phyloP scores from a whole-genome alignment of 2,797 vertebrate species.

The Babyrousa celebensis region DNA sequence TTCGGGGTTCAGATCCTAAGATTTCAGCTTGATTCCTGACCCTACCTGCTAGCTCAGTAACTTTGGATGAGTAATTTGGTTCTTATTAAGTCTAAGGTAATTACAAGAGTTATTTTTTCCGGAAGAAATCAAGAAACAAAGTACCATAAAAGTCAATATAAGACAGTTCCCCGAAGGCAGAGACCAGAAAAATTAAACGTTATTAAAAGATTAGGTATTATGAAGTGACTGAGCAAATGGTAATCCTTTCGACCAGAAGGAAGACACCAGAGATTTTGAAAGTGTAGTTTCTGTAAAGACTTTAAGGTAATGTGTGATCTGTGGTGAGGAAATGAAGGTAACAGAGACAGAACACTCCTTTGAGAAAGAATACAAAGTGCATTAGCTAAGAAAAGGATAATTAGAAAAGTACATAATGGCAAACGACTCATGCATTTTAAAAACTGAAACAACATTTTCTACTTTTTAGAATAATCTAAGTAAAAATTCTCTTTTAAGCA shows the following conservation, averaged over 20 bases:
- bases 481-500: neutral
- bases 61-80: neutral
- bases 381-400: neutral
- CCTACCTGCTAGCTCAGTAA: neutral
- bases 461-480: conserved; percentile 30
- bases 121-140: conserved; percentile 1
- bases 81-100: neutral
- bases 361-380: neutral
- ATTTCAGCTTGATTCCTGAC: neutral
- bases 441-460: neutral
- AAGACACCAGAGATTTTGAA: neutral
- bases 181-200: neutral
- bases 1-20: neutral
- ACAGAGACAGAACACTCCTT: neutral
- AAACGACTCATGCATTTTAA: neutral
- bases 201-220: neutral
- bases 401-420: neutral
- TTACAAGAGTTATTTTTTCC: neutral
- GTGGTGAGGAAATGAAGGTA: neutral
- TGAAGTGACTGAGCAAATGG: neutral
- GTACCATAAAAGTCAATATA: neutral
- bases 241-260: neutral
- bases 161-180: neutral
- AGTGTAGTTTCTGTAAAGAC: neutral
- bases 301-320: neutral